A percentile compares a stretch with the other conserved stretches of the same genome.
Evolutionary conservation across 2,888 invertebrate genomes (phyloP).

Genomic region (Macrosoma leucophasiata): DNA sequence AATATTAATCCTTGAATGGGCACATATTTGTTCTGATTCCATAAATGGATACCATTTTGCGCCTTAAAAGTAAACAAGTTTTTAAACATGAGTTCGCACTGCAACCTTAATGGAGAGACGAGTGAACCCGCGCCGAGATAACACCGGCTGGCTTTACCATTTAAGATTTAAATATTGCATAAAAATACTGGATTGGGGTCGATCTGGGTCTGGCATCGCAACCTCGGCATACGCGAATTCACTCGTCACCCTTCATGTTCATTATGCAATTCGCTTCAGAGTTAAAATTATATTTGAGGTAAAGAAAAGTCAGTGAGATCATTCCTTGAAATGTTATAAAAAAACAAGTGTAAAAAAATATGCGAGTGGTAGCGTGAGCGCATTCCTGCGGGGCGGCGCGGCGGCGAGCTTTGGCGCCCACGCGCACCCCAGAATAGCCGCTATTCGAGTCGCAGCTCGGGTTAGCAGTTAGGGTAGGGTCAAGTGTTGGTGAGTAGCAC

Average conservation of each 20-base stretch:
- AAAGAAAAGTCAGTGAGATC: conserved; percentile 35
- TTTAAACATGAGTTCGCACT: conserved; percentile 58
- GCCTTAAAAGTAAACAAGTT: conserved; percentile 70
- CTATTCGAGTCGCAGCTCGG: no score
- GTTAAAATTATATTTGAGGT: conserved; percentile 20
- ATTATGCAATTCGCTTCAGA: conserved; percentile 42
- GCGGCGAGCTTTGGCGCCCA: conserved; percentile 39
- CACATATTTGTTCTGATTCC: conserved; percentile 52
- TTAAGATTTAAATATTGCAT: conserved; percentile 40
- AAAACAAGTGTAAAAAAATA: conserved; percentile 42
- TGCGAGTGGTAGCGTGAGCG: conserved; percentile 30
- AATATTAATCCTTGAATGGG: conserved; percentile 57
- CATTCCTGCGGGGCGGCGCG: conserved; percentile 37
- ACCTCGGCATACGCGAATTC: conserved; percentile 32
- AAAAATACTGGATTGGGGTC: conserved; percentile 34
- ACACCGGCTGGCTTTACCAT: conserved; percentile 33
- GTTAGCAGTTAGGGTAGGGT: conserved; percentile 29
- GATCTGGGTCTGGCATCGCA: conserved; percentile 22
- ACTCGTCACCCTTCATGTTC: conserved; percentile 32
- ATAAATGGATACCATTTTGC: conserved; percentile 49
- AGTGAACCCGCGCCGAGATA: conserved; percentile 39
- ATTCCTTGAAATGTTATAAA: conserved; percentile 35
- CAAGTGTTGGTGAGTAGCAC: conserved; percentile 6
- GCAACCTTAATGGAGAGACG: conserved; percentile 54
- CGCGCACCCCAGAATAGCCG: conserved; percentile 62